Conservation (phyloP, 1,140 invertebrate genomes). For the Drosophila athabasca region DNA sequence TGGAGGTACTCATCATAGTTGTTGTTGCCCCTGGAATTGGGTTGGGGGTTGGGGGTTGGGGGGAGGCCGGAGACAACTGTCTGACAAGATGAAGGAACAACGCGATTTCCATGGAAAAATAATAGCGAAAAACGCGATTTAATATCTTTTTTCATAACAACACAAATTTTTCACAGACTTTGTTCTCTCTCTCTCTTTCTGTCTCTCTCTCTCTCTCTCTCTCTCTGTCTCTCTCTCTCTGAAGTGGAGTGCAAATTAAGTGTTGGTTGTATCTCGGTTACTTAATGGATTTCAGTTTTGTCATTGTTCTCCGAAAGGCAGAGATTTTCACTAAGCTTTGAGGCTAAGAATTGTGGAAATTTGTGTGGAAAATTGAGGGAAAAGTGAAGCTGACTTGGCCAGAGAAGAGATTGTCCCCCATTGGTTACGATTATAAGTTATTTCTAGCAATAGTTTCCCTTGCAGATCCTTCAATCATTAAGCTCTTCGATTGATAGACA, state of each 20-base stretch:
- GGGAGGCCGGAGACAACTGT: constrained; percentile 46
- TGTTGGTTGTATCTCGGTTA: constrained; percentile 10
- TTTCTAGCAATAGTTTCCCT: no score
- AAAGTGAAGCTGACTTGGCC: no score
- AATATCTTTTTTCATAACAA: constrained; percentile 66
- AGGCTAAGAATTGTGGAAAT: no score
- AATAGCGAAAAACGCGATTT: constrained; percentile 67
- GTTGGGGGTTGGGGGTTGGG: constrained; percentile 8
- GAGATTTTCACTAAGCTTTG: no score
- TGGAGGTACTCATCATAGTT: constrained; percentile 18
- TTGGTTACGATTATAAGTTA: no score
- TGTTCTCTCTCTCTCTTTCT: constrained; percentile 16
- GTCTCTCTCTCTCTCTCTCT: constrained; percentile 1
- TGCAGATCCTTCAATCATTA: no score
- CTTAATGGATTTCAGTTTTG: constrained; percentile 45
- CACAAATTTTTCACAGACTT: constrained; percentile 41
- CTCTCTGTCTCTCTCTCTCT: constrained; percentile 1
- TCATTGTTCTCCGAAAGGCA: neutral
- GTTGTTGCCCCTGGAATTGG: constrained; percentile 2
- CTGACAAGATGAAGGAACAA: constrained; percentile 55
- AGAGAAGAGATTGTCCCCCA: no score
- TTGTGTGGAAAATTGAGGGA: no score
- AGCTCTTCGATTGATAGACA: constrained; percentile 1
- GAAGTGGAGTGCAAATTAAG: constrained; percentile 38
- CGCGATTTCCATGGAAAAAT: constrained; percentile 48